Percentiles rank a stretch among this genome's conserved stretches.
Conservation (phyloP, 2,888 invertebrate species). For the Parnassius apollo region DNA sequence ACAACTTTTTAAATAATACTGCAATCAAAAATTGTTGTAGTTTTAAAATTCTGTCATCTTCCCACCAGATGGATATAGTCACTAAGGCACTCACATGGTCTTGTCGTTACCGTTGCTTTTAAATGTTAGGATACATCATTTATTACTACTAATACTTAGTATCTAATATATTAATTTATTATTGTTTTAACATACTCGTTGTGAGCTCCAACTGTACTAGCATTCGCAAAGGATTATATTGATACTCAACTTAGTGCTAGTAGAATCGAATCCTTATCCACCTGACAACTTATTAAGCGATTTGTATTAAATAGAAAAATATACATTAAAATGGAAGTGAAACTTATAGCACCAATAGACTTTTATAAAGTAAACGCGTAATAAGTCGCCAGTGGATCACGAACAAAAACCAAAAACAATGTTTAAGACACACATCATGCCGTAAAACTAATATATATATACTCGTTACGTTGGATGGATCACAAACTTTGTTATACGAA, state of each 20-base stretch:
- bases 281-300: constrained; percentile 17
- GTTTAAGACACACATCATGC: constrained; percentile 73
- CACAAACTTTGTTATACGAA: constrained; percentile 74
- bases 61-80: constrained; percentile 44
- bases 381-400: constrained; percentile 58
- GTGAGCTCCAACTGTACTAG: constrained; percentile 60
- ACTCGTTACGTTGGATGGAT: constrained; percentile 73
- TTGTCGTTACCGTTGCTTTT: constrained; percentile 53
- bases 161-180: constrained; percentile 69
- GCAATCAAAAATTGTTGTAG: constrained; percentile 42
- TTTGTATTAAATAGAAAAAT: constrained; percentile 17
- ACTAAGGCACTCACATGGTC: constrained; percentile 56
- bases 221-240: constrained; percentile 24
- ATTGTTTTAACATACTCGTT: constrained; percentile 59
- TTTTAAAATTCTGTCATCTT: constrained; percentile 51
- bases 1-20: constrained; percentile 50
- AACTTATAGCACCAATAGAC: constrained; percentile 42
- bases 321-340: constrained; percentile 26
- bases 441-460: constrained; percentile 57
- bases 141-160: constrained; percentile 48
- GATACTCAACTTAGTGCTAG: constrained; percentile 12
- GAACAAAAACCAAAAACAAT: constrained; percentile 34
- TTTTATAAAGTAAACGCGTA: constrained; percentile 33
- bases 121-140: constrained; percentile 64
- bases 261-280: constrained; percentile 14